A percentile compares a stretch with the other conserved stretches of the same genome.
Conservation (phyloP, 2,797 vertebrate genomes). For the Sternarchorhynchus goeldii region DNA sequence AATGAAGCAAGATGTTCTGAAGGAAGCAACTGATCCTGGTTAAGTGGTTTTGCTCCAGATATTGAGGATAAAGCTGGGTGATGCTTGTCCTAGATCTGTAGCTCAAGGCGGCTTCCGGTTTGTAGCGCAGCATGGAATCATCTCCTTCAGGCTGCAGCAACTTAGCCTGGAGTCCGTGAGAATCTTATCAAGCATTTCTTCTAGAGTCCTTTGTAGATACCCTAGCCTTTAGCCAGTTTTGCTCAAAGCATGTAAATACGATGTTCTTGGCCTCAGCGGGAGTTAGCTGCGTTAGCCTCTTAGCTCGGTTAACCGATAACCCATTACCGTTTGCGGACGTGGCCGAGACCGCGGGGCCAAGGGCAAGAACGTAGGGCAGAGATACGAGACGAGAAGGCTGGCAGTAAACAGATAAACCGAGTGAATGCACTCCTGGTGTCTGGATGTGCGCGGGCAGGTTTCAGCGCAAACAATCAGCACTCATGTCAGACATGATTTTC, state of each 20-base stretch:
- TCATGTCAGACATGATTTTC: background rate
- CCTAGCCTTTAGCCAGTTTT: background rate
- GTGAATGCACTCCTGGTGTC: background rate
- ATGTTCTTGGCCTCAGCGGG: background rate
- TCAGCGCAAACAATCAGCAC: slow-evolving; percentile 11
- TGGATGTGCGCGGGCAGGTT: background rate
- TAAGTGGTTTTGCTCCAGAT: slow-evolving; percentile 3
- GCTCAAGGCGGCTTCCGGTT: background rate
- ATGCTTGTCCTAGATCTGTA: slow-evolving; percentile 14
- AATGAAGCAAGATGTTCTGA: slow-evolving; percentile 25
- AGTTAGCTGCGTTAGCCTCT: slow-evolving; percentile 17
- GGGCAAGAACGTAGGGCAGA: background rate
- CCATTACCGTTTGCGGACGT: slow-evolving; percentile 34
- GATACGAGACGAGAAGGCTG: background rate
- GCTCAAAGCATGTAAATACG: background rate
- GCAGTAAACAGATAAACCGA: slow-evolving; percentile 8
- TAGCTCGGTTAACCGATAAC: slow-evolving; percentile 23
- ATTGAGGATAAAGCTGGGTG: background rate
- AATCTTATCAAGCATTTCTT: background rate
- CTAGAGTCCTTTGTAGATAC: background rate
- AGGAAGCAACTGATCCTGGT: background rate
- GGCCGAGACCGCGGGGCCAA: background rate
- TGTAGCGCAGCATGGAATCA: background rate
- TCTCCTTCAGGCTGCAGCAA: background rate
- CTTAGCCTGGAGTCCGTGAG: background rate